phyloP scores from a whole-genome alignment of 2,113 vertebrate genomes.

The Sylvietta virens region DNA sequence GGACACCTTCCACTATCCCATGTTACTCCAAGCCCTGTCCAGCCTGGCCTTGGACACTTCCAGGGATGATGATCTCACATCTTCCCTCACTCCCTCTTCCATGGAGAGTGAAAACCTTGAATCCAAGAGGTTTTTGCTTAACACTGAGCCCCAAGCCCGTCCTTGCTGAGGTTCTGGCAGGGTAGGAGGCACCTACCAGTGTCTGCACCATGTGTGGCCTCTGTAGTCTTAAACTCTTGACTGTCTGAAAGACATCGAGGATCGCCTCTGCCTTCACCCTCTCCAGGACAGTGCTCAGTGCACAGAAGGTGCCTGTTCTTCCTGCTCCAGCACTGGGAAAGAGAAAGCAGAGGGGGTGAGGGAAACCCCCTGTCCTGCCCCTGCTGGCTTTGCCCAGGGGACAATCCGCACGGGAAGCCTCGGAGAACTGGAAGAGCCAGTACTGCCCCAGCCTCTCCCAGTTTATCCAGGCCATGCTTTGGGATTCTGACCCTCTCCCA shows the following conservation, averaged over 20 bases:
- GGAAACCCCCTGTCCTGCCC: not conserved
- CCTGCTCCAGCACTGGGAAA: slow-evolving; percentile 89
- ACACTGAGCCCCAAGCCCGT: accelerated
- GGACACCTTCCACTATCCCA: not conserved
- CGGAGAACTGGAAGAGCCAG: not conserved
- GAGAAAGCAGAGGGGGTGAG: not conserved
- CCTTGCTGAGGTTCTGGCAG: not conserved
- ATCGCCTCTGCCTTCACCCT: slow-evolving; percentile 97
- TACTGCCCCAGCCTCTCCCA: not conserved
- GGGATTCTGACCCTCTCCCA: not conserved
- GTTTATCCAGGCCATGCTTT: not conserved
- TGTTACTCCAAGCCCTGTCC: not conserved
- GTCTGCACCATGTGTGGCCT: slow-evolving; percentile 99
- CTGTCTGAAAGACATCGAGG: slow-evolving; percentile 98
- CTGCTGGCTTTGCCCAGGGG: not conserved
- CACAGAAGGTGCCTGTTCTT: slow-evolving; percentile 96
- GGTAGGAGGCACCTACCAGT: slow-evolving; percentile 80
- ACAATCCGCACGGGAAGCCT: not conserved
- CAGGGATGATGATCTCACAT: not conserved
- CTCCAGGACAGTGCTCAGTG: slow-evolving; percentile 95
- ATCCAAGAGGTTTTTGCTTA: not conserved
- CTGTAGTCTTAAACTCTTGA: slow-evolving; percentile 96
- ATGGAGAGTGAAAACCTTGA: not conserved
- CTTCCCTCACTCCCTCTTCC: not conserved
- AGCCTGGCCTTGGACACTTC: not conserved